These are phyloP conservation scores for Cnemophilus loriae DNA, from an alignment of 2,113 vertebrate species.

Conservation along the genomic window DNA sequence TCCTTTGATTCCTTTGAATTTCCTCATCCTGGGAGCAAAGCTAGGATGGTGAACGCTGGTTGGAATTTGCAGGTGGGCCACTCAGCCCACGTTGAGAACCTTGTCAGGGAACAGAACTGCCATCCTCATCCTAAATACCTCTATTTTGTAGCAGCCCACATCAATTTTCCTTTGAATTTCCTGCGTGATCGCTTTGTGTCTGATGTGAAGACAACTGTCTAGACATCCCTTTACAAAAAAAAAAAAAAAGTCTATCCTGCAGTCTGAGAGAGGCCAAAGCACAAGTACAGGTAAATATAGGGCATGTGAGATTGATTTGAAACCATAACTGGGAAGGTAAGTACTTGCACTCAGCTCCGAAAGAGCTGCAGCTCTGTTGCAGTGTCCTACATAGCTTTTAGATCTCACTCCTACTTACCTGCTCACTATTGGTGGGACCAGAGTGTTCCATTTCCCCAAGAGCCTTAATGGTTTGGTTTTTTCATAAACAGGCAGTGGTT, in stretches of 20 bases:
- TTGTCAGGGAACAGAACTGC: not conserved
- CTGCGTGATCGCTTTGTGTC: slow-evolving; percentile 27
- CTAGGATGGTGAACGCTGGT: not conserved
- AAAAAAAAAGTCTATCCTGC: not conserved
- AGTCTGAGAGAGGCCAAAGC: slow-evolving; percentile 4
- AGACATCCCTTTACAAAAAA: slow-evolving; percentile 33
- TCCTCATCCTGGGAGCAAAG: not conserved
- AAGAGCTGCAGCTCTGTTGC: not conserved
- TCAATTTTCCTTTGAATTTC: slow-evolving; percentile 24
- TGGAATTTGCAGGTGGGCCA: not conserved
- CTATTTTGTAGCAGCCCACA: slow-evolving; percentile 4
- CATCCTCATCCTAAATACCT: not conserved
- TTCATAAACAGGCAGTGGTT: slow-evolving; percentile 15
- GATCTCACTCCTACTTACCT: not conserved
- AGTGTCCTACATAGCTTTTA: not conserved
- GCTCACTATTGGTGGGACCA: not conserved
- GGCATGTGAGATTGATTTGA: slow-evolving; percentile 30
- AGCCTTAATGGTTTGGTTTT: slow-evolving; percentile 21
- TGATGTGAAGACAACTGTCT: slow-evolving; percentile 56
- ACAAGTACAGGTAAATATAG: not conserved
- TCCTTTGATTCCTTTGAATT: not conserved
- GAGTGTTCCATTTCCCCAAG: slow-evolving; percentile 11
- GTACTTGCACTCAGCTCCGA: not conserved
- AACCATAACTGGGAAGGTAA: slow-evolving; percentile 15
- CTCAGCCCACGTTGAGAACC: not conserved